A percentile compares a stretch with the other conserved stretches of the same genome.
These are phyloP conservation scores for Psilopogon haemacephalus DNA, from an alignment of 2,113 vertebrate genomes.

Conservation along the genomic window DNA sequence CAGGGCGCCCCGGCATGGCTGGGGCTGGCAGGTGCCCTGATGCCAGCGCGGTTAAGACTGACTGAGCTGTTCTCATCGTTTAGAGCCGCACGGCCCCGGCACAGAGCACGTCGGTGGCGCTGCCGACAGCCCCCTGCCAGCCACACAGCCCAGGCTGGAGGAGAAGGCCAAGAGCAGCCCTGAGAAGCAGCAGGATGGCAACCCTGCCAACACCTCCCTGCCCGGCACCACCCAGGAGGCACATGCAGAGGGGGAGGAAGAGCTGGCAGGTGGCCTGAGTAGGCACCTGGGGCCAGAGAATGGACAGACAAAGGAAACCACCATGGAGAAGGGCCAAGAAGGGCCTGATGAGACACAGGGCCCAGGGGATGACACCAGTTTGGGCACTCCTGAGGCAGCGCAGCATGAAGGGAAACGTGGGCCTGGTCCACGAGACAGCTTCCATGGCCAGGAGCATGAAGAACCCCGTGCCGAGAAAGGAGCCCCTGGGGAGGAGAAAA, in stretches of 20 bases:
- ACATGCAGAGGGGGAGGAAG: not conserved
- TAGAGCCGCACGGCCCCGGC: constrained; percentile 73
- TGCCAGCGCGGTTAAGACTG: constrained; percentile 45
- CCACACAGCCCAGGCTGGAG: constrained; percentile 62
- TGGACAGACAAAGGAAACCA: not conserved
- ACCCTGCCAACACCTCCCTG: not conserved
- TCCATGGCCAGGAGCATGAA: not conserved
- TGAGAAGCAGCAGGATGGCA: constrained; percentile 12
- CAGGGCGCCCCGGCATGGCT: fast-evolving
- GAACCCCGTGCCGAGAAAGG: not conserved
- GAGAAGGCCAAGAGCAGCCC: constrained; percentile 30
- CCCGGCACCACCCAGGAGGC: not conserved
- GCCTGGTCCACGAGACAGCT: not conserved
- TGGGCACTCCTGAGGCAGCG: not conserved
- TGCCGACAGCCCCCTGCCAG: constrained; percentile 63
- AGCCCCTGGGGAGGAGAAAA: not conserved
- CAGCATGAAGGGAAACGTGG: not conserved
- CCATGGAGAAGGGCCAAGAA: not conserved
- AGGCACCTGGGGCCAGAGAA: not conserved
- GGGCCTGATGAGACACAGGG: fast-evolving
- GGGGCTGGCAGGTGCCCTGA: fast-evolving
- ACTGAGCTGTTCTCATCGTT: constrained; percentile 82
- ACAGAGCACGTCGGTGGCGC: constrained; percentile 66
- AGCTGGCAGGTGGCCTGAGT: fast-evolving
- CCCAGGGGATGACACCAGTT: not conserved